A percentile compares a stretch with the other conserved stretches of the same genome.
These are phyloP conservation scores for Megaustenia siamemsis DNA, from an alignment of 2,888 invertebrate species.

Conservation along the genomic window DNA sequence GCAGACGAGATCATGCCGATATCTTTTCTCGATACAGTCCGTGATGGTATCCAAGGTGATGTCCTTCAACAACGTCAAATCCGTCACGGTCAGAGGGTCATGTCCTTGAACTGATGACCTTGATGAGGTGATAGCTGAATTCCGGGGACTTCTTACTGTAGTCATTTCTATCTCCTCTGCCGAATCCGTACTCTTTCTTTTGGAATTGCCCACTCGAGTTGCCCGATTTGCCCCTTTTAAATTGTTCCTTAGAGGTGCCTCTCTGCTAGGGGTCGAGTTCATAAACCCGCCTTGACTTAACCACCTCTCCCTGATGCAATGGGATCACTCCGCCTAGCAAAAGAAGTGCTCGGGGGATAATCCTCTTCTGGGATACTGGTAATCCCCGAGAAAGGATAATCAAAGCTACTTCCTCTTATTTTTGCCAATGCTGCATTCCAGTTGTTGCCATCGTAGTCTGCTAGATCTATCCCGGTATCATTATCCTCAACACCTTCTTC, in stretches of 20 bases:
- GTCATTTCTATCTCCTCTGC: no score
- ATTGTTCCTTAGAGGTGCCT: no score
- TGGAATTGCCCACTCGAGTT: no score
- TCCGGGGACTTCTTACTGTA: no score
- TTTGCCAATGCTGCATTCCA: not conserved
- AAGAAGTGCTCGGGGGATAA: not conserved
- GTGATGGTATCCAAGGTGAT: conserved; percentile 48
- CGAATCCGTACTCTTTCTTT: no score
- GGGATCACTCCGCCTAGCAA: no score
- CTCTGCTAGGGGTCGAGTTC: no score
- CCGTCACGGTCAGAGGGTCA: conserved; percentile 35
- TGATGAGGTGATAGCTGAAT: no score
- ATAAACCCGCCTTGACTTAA: no score
- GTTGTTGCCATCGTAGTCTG: not conserved
- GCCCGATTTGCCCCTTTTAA: no score
- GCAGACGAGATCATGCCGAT: conserved; percentile 46
- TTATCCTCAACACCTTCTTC: not conserved
- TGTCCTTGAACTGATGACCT: not conserved
- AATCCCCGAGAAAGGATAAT: not conserved
- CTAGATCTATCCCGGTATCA: not conserved
- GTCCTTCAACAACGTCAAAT: conserved; percentile 43
- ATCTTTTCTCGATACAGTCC: conserved; percentile 42
- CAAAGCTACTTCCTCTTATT: not conserved
- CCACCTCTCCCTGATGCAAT: no score
- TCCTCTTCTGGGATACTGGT: not conserved